Evolutionary conservation across 2,888 invertebrate species (phyloP), one percentile per base, ranked within the genome.

Genomic region (Fragum sueziense): DNA sequence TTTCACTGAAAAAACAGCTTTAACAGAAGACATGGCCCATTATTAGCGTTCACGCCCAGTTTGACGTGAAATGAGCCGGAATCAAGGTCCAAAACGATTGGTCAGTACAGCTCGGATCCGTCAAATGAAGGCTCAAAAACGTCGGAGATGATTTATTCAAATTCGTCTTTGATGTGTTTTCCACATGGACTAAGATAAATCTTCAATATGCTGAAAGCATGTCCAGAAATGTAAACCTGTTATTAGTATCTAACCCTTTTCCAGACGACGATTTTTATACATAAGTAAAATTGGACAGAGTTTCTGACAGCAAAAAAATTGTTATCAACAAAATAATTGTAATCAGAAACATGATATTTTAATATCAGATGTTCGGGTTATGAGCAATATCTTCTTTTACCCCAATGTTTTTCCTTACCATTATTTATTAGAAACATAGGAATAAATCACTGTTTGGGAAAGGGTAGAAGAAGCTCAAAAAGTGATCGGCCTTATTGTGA

Each of bases 101-200:
- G 61, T 61, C 61, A 61, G 33, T 61, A 29, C 31, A 33, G 14
- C 33, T 25, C 41, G 34, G 27, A 65, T 65, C 65, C 41, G 41
- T 65, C 41, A 37, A 65, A 65, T 65, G 41, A n/a, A 37, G 41
- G n/a, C 65, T 41, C 65, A 34, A 41, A 65, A 65, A 3, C 22
- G 65, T 65, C 65, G 41, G 65, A 37, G 22, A 65, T 65, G 65
- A 65, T 65, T 65, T 65, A 65, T 65, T 65, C 65, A 65, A 65
- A 65, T 41, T 65, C 25, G 22, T 7, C 65, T 65, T 65, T 65
- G 65, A 65, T 65, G 65, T 65, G 11, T 41, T 65, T 65, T 65
- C 65, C 65, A 65, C 27, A 27, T 65, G 65, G 65, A 65, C 22
- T 25, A 41, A 62, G n/a, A 33, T 62, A 62, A 62, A 62, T 62